Evolutionary conservation across 2,113 vertebrate species (phyloP), one percentile per base, ranked within the genome.

Genomic region (Platichthys flesus): DNA sequence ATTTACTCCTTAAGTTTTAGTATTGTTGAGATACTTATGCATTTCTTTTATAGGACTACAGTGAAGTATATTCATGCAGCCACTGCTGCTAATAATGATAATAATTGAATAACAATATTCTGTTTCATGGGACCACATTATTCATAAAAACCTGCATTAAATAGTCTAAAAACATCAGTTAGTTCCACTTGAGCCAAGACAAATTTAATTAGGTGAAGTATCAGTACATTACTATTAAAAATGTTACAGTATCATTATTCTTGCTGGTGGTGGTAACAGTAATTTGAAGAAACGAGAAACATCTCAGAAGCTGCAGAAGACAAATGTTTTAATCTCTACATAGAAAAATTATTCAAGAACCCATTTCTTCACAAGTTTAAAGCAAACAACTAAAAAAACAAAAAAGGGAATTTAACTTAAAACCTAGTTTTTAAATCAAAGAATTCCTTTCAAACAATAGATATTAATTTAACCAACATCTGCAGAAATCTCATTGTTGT

Each of bases 311-410:
- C 18, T 65, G n/a, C 24, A 60, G 8, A 49, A 51, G 20, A 24
- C 20, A 83, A 60, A 59, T 56, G 12, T 70, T 88, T 85, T 77
- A 80, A 74, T 83, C 16, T 26, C 35, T 16, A 23, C n/a, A 47
- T 37, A 24, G 28, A 78, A 10, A 64, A 31, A 31, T 35, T 56
- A n/a, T n/a, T 45, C 7, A 65, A 35, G 1, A 31, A 56, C 1
- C 5, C 60, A 65, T 57, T 13, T 45, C 16, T 60, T 71, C 2
- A 71, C n/a, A 61, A 57, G 15, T 67, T n/a, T 21, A 58, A 23
- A 47, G 16, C 7, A 77, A 79, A 58, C 26, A 59, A 31, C 31
- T 31, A 6, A 31, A 31, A 31, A 31, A 31, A 31, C 31, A 31
- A 31, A 31, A 6, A 57, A 28, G 12, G 3, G 12, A 26, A 47